A percentile compares a stretch with the other conserved stretches of the same genome.
phyloP scores from a whole-genome alignment of 2,888 invertebrate species.

The Vanessa cardui region DNA sequence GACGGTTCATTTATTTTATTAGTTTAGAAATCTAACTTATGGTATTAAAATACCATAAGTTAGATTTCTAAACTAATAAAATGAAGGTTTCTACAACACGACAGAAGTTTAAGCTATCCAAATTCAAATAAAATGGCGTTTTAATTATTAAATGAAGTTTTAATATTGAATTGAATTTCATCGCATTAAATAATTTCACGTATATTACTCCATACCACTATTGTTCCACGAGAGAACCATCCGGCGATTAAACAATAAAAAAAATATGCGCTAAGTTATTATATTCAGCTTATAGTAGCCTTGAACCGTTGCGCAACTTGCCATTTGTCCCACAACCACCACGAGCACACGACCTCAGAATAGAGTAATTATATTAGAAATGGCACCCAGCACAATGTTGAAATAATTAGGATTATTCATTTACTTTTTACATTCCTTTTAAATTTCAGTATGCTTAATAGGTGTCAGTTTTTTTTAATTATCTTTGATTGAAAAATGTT shows the following conservation, averaged over 20 bases:
- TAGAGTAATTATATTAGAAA: constrained; percentile 11
- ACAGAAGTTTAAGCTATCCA: no score
- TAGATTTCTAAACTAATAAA: no score
- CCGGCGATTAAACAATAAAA: constrained; percentile 34
- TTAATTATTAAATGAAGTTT: not conserved
- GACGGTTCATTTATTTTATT: no score
- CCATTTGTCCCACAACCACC: constrained; percentile 24
- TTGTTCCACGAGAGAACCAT: constrained; percentile 13
- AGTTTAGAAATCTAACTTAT: no score
- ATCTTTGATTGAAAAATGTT: no score
- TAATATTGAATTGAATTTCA: not conserved
- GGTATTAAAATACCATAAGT: no score
- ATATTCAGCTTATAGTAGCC: constrained; percentile 53
- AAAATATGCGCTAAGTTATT: constrained; percentile 26
- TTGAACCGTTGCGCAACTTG: constrained; percentile 72
- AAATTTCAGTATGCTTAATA: no score
- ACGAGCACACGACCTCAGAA: constrained; percentile 18
- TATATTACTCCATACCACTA: constrained; percentile 1
- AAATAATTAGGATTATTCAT: not conserved
- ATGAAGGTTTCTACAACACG: no score
- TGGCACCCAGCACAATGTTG: not conserved
- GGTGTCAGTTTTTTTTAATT: no score
- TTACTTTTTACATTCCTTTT: no score
- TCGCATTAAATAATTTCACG: constrained; percentile 16
- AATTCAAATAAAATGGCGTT: no score